Conservation (phyloP, 2,113 vertebrate species). For the Larimichthys polyactis region DNA sequence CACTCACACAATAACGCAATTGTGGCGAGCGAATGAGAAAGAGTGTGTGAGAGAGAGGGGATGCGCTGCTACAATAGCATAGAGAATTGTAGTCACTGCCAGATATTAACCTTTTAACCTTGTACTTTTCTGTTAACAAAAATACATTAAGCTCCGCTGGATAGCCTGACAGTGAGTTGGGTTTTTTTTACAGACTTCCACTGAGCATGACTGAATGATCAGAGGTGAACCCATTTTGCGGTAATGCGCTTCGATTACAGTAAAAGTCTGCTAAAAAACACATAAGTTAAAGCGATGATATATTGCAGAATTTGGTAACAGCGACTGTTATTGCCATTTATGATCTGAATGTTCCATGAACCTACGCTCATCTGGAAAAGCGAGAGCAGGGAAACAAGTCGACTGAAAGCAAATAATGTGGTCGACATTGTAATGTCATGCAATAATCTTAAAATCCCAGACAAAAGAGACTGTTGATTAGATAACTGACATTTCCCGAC, state of each 20-base stretch:
- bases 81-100: slow-evolving; percentile 58
- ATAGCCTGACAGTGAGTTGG: slow-evolving; percentile 47
- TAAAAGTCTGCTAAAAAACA: slow-evolving; percentile 41
- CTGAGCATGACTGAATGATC: slow-evolving; percentile 44
- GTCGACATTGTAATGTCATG: neutral
- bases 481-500: slow-evolving; percentile 29
- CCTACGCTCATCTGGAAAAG: neutral
- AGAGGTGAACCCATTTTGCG: slow-evolving; percentile 54
- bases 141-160: slow-evolving; percentile 59
- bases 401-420: neutral
- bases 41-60: neutral
- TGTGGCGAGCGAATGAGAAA: slow-evolving; percentile 20
- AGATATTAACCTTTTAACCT: slow-evolving; percentile 76
- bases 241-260: slow-evolving; percentile 63
- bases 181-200: slow-evolving; percentile 50
- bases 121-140: slow-evolving; percentile 67
- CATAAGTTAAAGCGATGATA: slow-evolving; percentile 19
- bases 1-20: slow-evolving; percentile 48
- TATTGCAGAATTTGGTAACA: neutral
- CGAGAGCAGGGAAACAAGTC: neutral
- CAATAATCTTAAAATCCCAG: slow-evolving; percentile 1
- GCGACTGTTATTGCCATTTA: slow-evolving; percentile 1
- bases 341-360: slow-evolving; percentile 24
- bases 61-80: slow-evolving; percentile 50
- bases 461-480: slow-evolving; percentile 5